Evolutionary conservation across 1,140 invertebrate genomes (phyloP).

Genomic region (Heliconius hewitsoni): DNA sequence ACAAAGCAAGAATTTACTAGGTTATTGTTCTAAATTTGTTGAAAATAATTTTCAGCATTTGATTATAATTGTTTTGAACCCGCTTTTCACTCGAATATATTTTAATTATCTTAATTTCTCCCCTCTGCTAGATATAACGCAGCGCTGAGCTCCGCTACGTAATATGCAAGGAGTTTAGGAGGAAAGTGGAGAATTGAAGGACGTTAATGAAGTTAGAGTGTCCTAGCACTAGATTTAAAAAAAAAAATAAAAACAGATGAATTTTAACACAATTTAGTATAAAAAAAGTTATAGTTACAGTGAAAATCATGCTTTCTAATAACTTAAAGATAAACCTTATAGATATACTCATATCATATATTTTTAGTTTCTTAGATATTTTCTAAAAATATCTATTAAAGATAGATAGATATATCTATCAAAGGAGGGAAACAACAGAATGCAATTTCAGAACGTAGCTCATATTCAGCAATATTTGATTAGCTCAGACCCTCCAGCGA

Average conservation of each 20-base stretch:
- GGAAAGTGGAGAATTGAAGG: too few relatives aligned
- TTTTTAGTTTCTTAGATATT: background rate
- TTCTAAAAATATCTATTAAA: background rate
- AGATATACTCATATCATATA: too few relatives aligned
- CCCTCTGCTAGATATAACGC: too few relatives aligned
- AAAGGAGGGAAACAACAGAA: background rate
- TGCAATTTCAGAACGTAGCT: background rate
- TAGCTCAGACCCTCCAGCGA: conserved; percentile 4
- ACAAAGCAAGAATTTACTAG: conserved; percentile 4
- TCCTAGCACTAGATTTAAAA: background rate
- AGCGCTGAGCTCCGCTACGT: too few relatives aligned
- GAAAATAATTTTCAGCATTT: background rate
- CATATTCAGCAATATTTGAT: conserved; percentile 12
- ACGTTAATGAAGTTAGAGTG: too few relatives aligned
- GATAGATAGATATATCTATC: background rate
- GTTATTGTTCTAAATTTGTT: background rate
- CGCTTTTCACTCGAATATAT: too few relatives aligned
- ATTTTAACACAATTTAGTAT: background rate
- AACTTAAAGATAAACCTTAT: too few relatives aligned
- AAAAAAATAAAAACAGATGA: too few relatives aligned
- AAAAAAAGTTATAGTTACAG: background rate
- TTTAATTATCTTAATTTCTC: too few relatives aligned
- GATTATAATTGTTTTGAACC: too few relatives aligned
- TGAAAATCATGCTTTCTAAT: too few relatives aligned
- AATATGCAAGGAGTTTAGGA: too few relatives aligned